Evolutionary conservation across 1,140 invertebrate species (phyloP).

Genomic region (Drosophila varians): DNA sequence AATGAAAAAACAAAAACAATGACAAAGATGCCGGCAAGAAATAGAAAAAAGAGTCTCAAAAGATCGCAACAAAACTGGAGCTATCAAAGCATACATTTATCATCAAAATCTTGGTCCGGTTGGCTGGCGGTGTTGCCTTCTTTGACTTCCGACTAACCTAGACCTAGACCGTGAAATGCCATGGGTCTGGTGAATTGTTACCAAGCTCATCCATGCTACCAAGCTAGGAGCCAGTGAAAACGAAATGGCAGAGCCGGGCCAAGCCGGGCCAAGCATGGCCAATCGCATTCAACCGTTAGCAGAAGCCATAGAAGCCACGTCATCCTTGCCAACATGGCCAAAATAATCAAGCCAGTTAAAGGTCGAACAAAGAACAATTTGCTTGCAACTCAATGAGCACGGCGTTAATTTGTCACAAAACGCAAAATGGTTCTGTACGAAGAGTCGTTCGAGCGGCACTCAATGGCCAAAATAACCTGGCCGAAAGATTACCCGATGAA

Average conservation of each 20-base stretch:
- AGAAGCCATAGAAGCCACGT: conserved; percentile 1
- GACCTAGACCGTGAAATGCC: conserved; percentile 69
- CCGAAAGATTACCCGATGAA: conserved; percentile 43
- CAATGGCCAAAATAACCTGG: conserved; percentile 60
- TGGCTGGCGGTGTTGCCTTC: conserved; percentile 34
- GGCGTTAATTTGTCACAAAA: conserved; percentile 63
- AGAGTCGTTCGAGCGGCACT: conserved; percentile 36
- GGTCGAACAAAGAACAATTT: conserved; percentile 73
- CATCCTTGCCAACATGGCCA: conserved; percentile 64
- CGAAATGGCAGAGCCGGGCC: conserved; percentile 4
- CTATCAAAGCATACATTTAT: conserved; percentile 68
- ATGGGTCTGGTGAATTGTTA: conserved; percentile 15
- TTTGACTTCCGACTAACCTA: conserved; percentile 66
- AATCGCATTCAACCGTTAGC: conserved; percentile 50
- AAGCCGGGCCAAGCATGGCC: conserved; percentile 23
- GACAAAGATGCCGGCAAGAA: conserved; percentile 23
- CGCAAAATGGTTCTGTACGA: conserved; percentile 60
- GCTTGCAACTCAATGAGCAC: conserved; percentile 16
- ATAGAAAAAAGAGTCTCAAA: conserved; percentile 43
- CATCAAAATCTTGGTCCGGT: conserved; percentile 68
- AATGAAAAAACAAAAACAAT: conserved; percentile 27
- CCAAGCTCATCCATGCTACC: conserved; percentile 20
- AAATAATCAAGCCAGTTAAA: conserved; percentile 63
- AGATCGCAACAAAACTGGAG: conserved; percentile 53
- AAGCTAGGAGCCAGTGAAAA: conserved; percentile 33